Percentiles rank a stretch among this genome's conserved stretches.
Conservation (phyloP, 2,797 vertebrate species). For the Nyctibius grandis region DNA sequence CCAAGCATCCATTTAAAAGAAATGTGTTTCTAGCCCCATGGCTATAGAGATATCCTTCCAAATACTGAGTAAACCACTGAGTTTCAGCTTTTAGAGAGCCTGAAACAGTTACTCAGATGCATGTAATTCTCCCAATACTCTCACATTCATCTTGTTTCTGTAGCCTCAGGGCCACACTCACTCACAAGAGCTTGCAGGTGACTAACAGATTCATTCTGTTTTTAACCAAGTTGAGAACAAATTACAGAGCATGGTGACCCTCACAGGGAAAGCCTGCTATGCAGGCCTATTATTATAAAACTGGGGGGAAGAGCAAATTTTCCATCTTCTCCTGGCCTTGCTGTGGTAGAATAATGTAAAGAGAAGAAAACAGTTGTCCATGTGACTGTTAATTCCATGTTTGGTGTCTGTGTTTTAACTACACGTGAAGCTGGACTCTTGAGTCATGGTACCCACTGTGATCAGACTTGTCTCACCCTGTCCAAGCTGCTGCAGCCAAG, state of each 20-base stretch:
- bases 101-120: slow-evolving; percentile 13
- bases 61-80: not conserved
- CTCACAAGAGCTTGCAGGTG: not conserved
- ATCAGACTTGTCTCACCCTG: not conserved
- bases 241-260: not conserved
- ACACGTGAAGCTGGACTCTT: not conserved
- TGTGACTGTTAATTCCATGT: not conserved
- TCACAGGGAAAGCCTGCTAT: not conserved
- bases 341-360: not conserved
- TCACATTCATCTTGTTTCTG: slow-evolving; percentile 13
- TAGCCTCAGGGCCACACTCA: not conserved
- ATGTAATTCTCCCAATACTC: not conserved
- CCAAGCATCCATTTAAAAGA: not conserved
- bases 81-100: not conserved
- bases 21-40: not conserved
- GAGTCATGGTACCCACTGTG: not conserved
- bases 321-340: not conserved
- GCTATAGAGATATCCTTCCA: not conserved
- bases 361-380: not conserved
- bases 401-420: not conserved
- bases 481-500: not conserved
- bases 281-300: not conserved
- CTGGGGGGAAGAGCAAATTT: not conserved
- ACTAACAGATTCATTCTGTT: slow-evolving; percentile 6
- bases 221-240: slow-evolving; percentile 20